Evolutionary conservation across 2,113 vertebrate species (phyloP).

Genomic region (Apteryx owenii): DNA sequence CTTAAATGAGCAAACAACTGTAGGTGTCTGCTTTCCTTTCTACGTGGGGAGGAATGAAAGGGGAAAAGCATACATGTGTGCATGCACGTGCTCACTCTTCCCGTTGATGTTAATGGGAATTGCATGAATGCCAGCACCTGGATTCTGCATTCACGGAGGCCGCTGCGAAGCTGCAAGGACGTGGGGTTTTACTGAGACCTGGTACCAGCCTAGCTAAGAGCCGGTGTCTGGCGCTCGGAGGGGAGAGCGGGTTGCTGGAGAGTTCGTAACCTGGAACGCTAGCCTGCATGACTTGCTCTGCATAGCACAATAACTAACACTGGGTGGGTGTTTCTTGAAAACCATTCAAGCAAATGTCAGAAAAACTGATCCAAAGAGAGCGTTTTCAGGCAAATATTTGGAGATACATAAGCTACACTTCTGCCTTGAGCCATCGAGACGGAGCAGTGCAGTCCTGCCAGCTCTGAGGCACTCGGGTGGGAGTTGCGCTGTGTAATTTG

Average conservation of each 20-base stretch:
- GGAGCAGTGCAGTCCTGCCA: neutral
- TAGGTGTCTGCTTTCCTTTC: neutral
- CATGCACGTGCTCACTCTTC: neutral
- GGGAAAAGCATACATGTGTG: neutral
- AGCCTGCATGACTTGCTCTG: neutral
- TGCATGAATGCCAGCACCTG: neutral
- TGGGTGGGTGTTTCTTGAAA: slow-evolving; percentile 39
- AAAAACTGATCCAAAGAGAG: slow-evolving; percentile 33
- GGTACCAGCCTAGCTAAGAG: neutral
- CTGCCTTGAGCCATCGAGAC: neutral
- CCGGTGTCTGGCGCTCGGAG: neutral
- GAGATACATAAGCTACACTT: slow-evolving; percentile 11
- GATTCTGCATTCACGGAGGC: accelerated
- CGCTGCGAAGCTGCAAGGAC: neutral
- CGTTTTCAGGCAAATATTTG: slow-evolving; percentile 37
- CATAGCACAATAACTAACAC: neutral
- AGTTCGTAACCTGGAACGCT: neutral
- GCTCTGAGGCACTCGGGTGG: neutral
- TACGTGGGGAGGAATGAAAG: neutral
- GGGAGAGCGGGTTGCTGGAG: neutral
- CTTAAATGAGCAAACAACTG: neutral
- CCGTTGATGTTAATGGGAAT: neutral
- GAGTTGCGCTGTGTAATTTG: neutral
- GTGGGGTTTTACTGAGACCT: neutral
- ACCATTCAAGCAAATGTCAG: slow-evolving; percentile 9